Evolutionary conservation across 2,113 vertebrate genomes (phyloP).

Genomic region (Hydropotes inermis): DNA sequence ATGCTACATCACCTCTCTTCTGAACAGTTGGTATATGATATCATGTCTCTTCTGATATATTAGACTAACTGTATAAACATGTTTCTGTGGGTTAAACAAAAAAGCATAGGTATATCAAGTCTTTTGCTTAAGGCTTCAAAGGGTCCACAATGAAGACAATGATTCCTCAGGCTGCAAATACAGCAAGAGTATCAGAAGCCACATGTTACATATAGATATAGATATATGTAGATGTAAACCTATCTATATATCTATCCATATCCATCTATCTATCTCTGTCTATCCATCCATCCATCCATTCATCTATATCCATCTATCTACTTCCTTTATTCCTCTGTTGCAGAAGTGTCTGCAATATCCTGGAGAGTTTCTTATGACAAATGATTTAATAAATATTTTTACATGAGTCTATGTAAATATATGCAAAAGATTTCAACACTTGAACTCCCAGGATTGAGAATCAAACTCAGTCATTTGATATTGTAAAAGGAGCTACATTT

Average conservation of each 20-base stretch:
- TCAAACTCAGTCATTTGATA: neutral
- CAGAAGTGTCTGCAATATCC: neutral
- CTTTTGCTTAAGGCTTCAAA: neutral
- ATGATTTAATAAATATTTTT: neutral
- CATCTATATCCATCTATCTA: neutral
- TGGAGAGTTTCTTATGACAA: neutral
- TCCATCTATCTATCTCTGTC: neutral
- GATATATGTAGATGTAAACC: neutral
- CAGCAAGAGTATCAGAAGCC: neutral
- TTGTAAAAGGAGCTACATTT: neutral
- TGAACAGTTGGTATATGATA: neutral
- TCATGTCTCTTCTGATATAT: neutral
- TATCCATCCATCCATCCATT: neutral
- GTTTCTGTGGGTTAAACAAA: neutral
- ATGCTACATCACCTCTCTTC: neutral
- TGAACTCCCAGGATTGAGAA: constrained; percentile 20
- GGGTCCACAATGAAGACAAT: neutral
- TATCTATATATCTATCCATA: neutral
- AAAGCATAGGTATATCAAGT: neutral
- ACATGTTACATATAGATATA: neutral
- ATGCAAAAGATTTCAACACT: constrained; percentile 45
- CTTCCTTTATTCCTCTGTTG: neutral
- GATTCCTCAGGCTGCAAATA: neutral
- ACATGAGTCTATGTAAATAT: neutral
- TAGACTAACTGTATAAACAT: neutral